A percentile compares a stretch with the other conserved stretches of the same genome.
phyloP scores from a whole-genome alignment of 2,797 vertebrate genomes.

The Pagetopsis macropterus region DNA sequence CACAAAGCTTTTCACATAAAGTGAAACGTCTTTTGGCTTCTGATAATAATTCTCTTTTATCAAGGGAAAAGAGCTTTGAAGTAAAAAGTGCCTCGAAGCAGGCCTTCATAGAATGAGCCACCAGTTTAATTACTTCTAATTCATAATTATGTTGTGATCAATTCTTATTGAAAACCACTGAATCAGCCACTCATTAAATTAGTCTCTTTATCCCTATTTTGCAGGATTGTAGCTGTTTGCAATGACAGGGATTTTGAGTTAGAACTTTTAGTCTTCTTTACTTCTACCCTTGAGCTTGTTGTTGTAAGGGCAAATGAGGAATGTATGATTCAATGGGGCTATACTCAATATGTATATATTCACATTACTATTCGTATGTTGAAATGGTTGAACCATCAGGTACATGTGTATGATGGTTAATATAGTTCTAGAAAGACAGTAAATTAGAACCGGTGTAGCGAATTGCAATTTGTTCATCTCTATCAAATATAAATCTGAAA shows the following conservation, averaged over 20 bases:
- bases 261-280: constrained; percentile 9
- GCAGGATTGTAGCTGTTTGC: constrained; percentile 10
- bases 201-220: constrained; percentile 35
- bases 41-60: constrained; percentile 66
- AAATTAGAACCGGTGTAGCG: too few species aligned
- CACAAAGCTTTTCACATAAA: constrained; percentile 58
- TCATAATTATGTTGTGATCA: constrained; percentile 68
- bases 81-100: constrained; percentile 54
- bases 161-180: constrained; percentile 57
- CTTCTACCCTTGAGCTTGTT: background rate
- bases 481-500: too few species aligned
- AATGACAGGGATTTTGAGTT: background rate
- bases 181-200: constrained; percentile 61
- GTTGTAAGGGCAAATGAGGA: background rate
- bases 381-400: background rate
- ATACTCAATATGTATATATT: background rate
- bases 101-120: constrained; percentile 46
- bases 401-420: too few species aligned
- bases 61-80: constrained; percentile 59
- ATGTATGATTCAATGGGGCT: background rate
- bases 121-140: constrained; percentile 55
- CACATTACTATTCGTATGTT: background rate
- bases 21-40: constrained; percentile 56
- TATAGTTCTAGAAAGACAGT: too few species aligned
- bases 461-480: too few species aligned